Percentiles rank a stretch among this genome's conserved stretches.
These are phyloP conservation scores for Acipenser ruthenus DNA, from an alignment of 2,797 vertebrate genomes.

Conservation along the genomic window DNA sequence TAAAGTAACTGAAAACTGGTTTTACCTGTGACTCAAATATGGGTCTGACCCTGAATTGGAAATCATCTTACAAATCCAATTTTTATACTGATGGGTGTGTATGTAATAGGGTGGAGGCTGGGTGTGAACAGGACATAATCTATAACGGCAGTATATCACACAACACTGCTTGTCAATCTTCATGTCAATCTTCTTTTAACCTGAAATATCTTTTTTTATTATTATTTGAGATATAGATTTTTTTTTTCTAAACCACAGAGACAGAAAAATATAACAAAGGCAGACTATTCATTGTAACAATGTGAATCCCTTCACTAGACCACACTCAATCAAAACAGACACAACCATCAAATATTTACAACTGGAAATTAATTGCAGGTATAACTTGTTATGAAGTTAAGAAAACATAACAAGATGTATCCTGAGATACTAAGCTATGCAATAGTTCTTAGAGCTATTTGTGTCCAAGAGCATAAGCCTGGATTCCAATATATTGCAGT, in stretches of 20 bases:
- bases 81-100: too few relatives aligned
- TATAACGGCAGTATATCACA: too few relatives aligned
- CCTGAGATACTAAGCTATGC: constrained; percentile 4
- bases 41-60: too few relatives aligned
- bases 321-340: constrained; percentile 57
- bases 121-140: too few relatives aligned
- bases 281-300: constrained; percentile 52
- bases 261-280: constrained; percentile 40
- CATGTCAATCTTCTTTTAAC: too few relatives aligned
- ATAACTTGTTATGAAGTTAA: constrained; percentile 47
- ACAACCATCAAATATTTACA: constrained; percentile 53
- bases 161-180: too few relatives aligned
- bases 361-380: constrained; percentile 43
- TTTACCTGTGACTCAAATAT: too few relatives aligned
- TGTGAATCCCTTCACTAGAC: constrained; percentile 48
- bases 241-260: neutral
- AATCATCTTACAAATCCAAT: too few relatives aligned
- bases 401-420: constrained; percentile 4
- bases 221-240: too few relatives aligned
- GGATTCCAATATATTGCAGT: neutral
- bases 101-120: too few relatives aligned
- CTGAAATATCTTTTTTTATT: constrained; percentile 32
- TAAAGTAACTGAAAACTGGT: too few relatives aligned
- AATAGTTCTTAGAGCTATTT: neutral
- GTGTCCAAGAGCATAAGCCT: neutral